A percentile compares a stretch with the other conserved stretches of the same genome.
These are phyloP conservation scores for Mustela nigripes DNA, from an alignment of 2,113 vertebrate genomes.

Conservation along the genomic window DNA sequence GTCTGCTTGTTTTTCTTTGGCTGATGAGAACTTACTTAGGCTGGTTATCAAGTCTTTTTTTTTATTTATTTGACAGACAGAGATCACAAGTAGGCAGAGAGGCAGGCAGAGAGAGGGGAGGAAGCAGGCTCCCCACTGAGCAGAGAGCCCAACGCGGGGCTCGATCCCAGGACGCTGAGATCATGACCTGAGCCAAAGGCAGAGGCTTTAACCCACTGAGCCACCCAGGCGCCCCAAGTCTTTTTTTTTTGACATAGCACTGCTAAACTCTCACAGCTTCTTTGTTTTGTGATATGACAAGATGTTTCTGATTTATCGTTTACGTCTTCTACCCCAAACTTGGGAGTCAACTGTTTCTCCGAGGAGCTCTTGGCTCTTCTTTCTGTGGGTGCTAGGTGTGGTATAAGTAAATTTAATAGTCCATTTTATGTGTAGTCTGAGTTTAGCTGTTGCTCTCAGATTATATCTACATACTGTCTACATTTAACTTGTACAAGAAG, in stretches of 20 bases:
- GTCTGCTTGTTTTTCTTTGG: not conserved
- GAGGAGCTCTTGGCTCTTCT: not conserved
- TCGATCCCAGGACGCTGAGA: too few species aligned
- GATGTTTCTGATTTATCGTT: not conserved
- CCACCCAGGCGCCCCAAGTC: too few species aligned
- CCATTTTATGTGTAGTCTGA: not conserved
- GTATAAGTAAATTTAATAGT: not conserved
- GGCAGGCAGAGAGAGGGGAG: too few species aligned
- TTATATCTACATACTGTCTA: not conserved
- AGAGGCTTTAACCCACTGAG: too few species aligned
- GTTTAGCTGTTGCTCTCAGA: not conserved
- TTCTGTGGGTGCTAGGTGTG: not conserved
- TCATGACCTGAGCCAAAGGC: too few species aligned
- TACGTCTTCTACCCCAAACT: not conserved
- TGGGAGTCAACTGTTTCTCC: not conserved
- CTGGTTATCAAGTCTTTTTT: not conserved
- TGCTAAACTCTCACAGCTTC: not conserved
- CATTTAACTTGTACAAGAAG: not conserved
- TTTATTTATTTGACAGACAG: too few species aligned
- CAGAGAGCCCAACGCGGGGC: too few species aligned
- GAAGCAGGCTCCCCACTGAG: too few species aligned
- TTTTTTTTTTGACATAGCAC: not conserved
- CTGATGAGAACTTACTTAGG: not conserved
- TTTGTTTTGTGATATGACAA: not conserved
- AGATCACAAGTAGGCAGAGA: too few species aligned